Evolutionary conservation across 2,113 vertebrate genomes (phyloP).

Genomic region (Rhodinocichla rosea): DNA sequence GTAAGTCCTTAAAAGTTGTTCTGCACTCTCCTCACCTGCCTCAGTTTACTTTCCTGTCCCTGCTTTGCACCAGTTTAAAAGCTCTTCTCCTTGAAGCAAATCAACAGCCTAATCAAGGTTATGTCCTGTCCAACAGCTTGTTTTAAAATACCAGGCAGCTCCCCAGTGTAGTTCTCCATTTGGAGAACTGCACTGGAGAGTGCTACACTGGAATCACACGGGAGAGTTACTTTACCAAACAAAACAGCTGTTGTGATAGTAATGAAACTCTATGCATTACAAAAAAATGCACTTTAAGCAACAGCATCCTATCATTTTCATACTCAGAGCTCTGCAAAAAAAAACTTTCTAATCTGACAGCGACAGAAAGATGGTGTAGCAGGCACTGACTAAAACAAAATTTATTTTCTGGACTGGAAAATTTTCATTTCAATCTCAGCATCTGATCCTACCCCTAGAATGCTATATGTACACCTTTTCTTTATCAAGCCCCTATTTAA

Average conservation of each 20-base stretch:
- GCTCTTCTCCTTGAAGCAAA: not conserved
- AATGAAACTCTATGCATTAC: not conserved
- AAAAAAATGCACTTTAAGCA: not conserved
- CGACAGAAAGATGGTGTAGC: not conserved
- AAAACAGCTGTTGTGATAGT: not conserved
- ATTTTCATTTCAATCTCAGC: not conserved
- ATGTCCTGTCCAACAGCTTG: not conserved
- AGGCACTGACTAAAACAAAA: not conserved
- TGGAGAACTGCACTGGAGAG: not conserved
- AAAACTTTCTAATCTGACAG: not conserved
- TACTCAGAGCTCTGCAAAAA: not conserved
- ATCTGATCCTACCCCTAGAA: not conserved
- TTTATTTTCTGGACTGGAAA: not conserved
- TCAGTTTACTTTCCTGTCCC: not conserved
- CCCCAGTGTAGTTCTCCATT: not conserved
- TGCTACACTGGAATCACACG: not conserved
- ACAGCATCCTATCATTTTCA: not conserved
- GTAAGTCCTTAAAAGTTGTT: not conserved
- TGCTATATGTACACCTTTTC: not conserved
- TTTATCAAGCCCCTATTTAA: not conserved
- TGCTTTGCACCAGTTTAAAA: not conserved
- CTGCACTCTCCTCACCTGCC: not conserved
- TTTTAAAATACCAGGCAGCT: not conserved
- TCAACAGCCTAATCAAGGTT: not conserved
- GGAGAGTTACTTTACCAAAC: not conserved